Percentiles rank a stretch among this genome's conserved stretches.
Evolutionary conservation across 2,888 invertebrate species (phyloP).

Genomic region (Ochropleura plecta): DNA sequence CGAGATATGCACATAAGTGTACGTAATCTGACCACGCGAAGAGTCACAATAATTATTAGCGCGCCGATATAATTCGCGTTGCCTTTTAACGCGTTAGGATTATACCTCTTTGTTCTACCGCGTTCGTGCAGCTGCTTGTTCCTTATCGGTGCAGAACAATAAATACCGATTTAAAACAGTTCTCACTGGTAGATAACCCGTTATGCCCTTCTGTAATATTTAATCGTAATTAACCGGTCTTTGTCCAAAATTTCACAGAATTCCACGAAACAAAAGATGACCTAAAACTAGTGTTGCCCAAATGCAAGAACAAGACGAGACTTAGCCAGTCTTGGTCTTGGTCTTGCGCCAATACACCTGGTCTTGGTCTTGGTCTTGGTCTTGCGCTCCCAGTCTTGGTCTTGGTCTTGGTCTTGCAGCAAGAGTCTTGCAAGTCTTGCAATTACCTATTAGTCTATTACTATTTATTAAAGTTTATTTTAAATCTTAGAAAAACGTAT

Average conservation of each 20-base stretch:
- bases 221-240: conserved; percentile 49
- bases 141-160: conserved; percentile 85
- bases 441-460: too few relatives aligned
- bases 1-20: conserved; percentile 81
- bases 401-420: too few relatives aligned
- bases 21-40: conserved; percentile 76
- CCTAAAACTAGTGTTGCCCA: too few relatives aligned
- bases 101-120: conserved; percentile 86
- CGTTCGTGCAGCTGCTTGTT: conserved; percentile 84
- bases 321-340: too few relatives aligned
- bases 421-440: too few relatives aligned
- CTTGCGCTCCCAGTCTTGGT: too few relatives aligned
- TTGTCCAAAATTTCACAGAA: conserved; percentile 61
- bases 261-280: conserved; percentile 50
- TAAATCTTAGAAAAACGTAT: too few relatives aligned
- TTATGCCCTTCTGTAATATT: conserved; percentile 69
- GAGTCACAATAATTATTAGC: conserved; percentile 73
- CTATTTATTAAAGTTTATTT: too few relatives aligned
- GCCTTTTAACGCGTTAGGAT: conserved; percentile 80
- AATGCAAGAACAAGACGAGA: too few relatives aligned
- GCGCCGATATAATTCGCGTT: conserved; percentile 77
- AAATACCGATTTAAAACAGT: conserved; percentile 86
- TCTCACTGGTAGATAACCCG: conserved; percentile 82
- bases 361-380: too few relatives aligned
- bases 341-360: too few relatives aligned